Evolutionary conservation across 2,888 invertebrate genomes (phyloP), one percentile per base, ranked within the genome.

Genomic region (Brachynemurus nebulosus): DNA sequence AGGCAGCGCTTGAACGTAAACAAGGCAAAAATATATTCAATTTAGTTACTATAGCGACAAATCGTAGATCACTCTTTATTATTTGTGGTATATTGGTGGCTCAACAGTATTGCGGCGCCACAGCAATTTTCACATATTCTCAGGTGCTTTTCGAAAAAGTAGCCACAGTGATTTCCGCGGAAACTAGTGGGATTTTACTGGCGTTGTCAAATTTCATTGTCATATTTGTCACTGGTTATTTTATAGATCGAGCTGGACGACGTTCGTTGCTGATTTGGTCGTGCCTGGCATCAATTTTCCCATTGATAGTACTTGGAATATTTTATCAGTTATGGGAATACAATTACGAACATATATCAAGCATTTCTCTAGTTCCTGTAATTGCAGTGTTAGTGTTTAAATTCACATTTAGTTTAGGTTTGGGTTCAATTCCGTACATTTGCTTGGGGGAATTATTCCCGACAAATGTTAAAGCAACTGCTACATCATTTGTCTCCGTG

Each of bases 41-140:
- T 70, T 65, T 53, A 60, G 41, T 71, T 71, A 52, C 57, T 73
- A 25, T 48, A 72, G 34, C 62, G 63, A 19, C 68, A 68, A 70
- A 71, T 53, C 68, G 69, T 48, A 70, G 71, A 59, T 77, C 78
- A 2, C 62, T 78, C 54, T 64, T 69, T 55, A 70, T 78, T 44
- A 67, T 70, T 40, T 55, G 75, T n/a, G 67, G 69, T 12, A 62
- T 78, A 7, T 64, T 66, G 58, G 50, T 63, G 4, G 61, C 67
- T 39, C 68, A 69, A 21, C 25, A 25, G 16, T 23, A 74, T 25
- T 70, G 70, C 51, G 74, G 74, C 2, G 71, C 71, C 46, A 71
- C 72, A 35, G 71, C 72, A 1, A 66, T 74, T 2, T 66, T 73
- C 1, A 68, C 72, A 1, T 72, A 72, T 52, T 67, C 71, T 1